phyloP scores from a whole-genome alignment of 2,888 invertebrate species.

The Drosophila helvetica region DNA sequence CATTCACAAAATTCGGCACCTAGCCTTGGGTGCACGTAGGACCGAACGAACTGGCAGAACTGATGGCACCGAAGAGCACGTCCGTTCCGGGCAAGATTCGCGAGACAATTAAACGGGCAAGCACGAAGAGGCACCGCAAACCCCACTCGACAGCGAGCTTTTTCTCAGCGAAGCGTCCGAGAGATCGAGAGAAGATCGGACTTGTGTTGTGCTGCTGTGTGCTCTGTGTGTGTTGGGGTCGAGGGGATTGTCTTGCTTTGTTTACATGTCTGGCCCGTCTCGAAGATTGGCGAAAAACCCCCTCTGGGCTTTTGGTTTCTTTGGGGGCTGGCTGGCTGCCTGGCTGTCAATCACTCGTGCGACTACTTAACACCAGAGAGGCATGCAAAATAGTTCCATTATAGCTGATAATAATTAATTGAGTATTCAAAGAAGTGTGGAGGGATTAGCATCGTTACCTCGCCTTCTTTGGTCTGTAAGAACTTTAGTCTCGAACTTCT shows the following conservation, averaged over 20 bases:
- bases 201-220: too few relatives aligned
- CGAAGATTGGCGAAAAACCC: slow-evolving; percentile 19
- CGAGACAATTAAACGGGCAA: slow-evolving; percentile 19
- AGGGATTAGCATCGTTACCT: background rate
- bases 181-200: slow-evolving; percentile 12
- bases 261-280: slow-evolving; percentile 10
- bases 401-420: slow-evolving; percentile 26
- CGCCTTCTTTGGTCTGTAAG: background rate
- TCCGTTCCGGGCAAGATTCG: slow-evolving; percentile 32
- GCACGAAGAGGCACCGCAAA: background rate
- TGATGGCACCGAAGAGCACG: slow-evolving; percentile 1
- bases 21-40: slow-evolving; percentile 12
- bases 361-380: slow-evolving; percentile 1
- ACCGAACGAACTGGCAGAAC: background rate
- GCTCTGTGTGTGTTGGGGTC: background rate
- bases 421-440: background rate
- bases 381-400: slow-evolving; percentile 22
- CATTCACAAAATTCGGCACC: background rate
- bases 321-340: background rate
- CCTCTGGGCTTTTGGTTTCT: slow-evolving; percentile 16
- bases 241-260: slow-evolving; percentile 28
- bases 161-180: slow-evolving; percentile 27
- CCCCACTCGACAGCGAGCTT: slow-evolving; percentile 15
- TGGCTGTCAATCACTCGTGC: slow-evolving; percentile 38
- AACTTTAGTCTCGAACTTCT: background rate